Evolutionary conservation across 2,888 invertebrate species (phyloP), one percentile per base, ranked within the genome.

Genomic region (Heliconius cydno): DNA sequence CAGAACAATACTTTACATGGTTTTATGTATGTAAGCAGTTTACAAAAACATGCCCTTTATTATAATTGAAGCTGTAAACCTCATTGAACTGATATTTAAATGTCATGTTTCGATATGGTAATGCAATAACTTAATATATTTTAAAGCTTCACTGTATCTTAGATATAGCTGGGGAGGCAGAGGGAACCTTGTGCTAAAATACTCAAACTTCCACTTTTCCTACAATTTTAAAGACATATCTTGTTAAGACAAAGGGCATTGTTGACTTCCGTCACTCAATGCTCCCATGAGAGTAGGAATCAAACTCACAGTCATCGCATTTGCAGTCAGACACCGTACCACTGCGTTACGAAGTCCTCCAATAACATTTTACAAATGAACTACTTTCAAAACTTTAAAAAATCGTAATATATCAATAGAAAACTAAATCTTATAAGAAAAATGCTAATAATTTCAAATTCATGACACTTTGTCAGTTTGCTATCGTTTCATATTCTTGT

Each of bases 391-490:
- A 28, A 19, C 10, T 10, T 15, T 10, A 71, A 10, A 52, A 30
- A 41, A 2, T 30, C 22, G 5, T 72, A 5, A 52, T 46, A 52
- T 10, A 28, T 71, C 28, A 22, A 70, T 25, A 46, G 28, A 30
- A 13, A 34, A 72, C 30, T 22, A n/a, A 72, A n/a, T 34, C 34
- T 52, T 60, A 15, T 60, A 73, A 73, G 60, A 60, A 73, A 60
- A 60, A 73, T 60, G n/a, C 15, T 34, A 34, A 57, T 9, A 60
- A 34, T 73, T n/a, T 73, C 7, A 57, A 60, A 73, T 73, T 73
- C 15, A 57, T 60, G 73, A 73, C 73, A 73, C 34, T 73, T 73
- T 34, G 73, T 60, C 73, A 73, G 73, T 73, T 73, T 34, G 60
- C 34, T 30, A 73, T 52, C 72, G 30, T 73, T 57, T 73, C 73